phyloP scores from a whole-genome alignment of 2,113 vertebrate genomes.

The Barbus barbus region DNA sequence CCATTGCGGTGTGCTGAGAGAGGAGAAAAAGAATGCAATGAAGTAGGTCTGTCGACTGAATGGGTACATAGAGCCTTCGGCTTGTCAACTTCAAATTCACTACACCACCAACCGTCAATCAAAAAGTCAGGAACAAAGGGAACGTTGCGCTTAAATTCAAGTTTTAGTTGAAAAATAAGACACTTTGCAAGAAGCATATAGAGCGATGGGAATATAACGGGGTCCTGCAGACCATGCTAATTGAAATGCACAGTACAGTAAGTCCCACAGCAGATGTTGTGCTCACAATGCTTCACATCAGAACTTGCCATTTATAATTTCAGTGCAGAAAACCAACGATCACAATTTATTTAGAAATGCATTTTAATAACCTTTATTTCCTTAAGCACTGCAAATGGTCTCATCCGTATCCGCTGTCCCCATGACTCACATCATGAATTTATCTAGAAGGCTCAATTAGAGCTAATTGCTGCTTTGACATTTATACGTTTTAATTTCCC shows the following conservation, averaged over 20 bases:
- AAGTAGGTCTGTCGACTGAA: conserved; percentile 15
- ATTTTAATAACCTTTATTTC: conserved; percentile 48
- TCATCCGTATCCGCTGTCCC: background rate
- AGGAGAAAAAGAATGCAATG: background rate
- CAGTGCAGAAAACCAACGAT: conserved; percentile 43
- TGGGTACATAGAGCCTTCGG: conserved; percentile 3
- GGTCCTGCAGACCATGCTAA: conserved; percentile 20
- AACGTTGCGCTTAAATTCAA: conserved; percentile 1
- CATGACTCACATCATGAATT: conserved; percentile 24
- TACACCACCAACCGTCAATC: conserved; percentile 37
- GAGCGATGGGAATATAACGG: background rate
- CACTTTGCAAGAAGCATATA: background rate
- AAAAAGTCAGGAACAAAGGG: background rate
- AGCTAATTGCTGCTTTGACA: too few relatives aligned
- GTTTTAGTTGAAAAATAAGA: background rate
- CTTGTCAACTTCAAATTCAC: conserved; percentile 38
- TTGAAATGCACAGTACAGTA: conserved; percentile 39
- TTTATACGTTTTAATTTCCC: too few relatives aligned
- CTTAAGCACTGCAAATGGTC: conserved; percentile 30
- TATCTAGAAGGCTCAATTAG: too few relatives aligned
- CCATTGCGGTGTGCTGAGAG: conserved; percentile 19
- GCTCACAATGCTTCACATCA: conserved; percentile 39
- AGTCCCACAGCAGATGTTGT: conserved; percentile 24
- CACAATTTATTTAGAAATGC: conserved; percentile 43
- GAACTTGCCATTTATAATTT: conserved; percentile 38